Conservation (phyloP, 2,797 vertebrate species). For the Helostoma temminkii region DNA sequence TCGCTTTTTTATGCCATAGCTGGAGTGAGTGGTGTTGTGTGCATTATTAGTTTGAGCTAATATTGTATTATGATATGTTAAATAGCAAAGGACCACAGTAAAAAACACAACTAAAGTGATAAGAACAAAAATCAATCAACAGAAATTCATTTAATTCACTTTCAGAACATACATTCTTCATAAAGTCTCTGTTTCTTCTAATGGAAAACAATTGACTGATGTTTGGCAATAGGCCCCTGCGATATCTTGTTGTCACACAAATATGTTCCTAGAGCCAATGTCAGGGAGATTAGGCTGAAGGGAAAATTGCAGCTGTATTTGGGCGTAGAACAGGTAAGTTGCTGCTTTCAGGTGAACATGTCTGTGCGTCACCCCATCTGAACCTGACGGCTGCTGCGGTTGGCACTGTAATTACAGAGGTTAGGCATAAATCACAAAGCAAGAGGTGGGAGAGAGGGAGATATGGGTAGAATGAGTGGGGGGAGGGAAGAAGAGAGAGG, state of each 20-base stretch:
- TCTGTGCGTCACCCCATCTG: conserved; percentile 75
- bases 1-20: conserved; percentile 42
- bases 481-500: conserved; percentile 19
- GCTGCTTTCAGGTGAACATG: conserved; percentile 73
- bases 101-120: conserved; percentile 33
- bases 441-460: conserved; percentile 34
- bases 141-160: conserved; percentile 54
- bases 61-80: conserved; percentile 15
- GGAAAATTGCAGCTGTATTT: conserved; percentile 74
- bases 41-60: conserved; percentile 5
- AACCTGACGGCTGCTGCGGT: conserved; percentile 72
- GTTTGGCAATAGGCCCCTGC: conserved; percentile 58
- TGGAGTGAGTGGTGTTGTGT: conserved; percentile 24
- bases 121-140: conserved; percentile 57
- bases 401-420: conserved; percentile 77
- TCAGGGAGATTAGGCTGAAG: conserved; percentile 74
- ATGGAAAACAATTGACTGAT: conserved; percentile 69
- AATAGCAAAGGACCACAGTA: conserved; percentile 14
- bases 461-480: conserved; percentile 11
- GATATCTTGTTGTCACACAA: conserved; percentile 75
- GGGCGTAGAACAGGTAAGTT: conserved; percentile 49
- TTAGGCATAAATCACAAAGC: conserved; percentile 74
- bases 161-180: conserved; percentile 40
- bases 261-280: conserved; percentile 68
- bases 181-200: conserved; percentile 50